Evolutionary conservation across 2,888 invertebrate genomes (phyloP).

Genomic region (Liodrosophila aerea): DNA sequence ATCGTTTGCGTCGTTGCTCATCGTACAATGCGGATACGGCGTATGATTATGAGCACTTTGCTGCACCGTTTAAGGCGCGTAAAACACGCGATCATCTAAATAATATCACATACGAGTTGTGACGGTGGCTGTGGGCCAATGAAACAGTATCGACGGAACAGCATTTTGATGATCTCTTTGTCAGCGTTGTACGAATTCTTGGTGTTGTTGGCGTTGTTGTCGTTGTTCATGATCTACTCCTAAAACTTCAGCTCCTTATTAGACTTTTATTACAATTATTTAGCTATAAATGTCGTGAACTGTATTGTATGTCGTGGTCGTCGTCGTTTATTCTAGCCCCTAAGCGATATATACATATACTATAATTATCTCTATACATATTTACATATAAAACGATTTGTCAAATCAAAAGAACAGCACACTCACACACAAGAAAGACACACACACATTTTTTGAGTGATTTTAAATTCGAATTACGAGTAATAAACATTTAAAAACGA

Average conservation of each 20-base stretch:
- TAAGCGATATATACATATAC: constrained; percentile 23
- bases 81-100: constrained; percentile 82
- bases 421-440: too few species aligned
- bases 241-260: constrained; percentile 56
- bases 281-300: constrained; percentile 64
- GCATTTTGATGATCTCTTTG: constrained; percentile 74
- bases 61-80: constrained; percentile 79
- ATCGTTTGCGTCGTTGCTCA: constrained; percentile 74
- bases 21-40: constrained; percentile 77
- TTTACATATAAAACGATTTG: constrained; percentile 8
- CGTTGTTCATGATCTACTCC: constrained; percentile 52
- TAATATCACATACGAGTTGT: constrained; percentile 82
- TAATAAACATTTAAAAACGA: constrained; percentile 39
- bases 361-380: not conserved
- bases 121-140: constrained; percentile 76
- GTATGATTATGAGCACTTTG: constrained; percentile 79
- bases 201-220: constrained; percentile 39
- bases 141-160: too few species aligned
- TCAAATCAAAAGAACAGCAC: constrained; percentile 58
- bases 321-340: constrained; percentile 45
- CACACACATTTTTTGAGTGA: constrained; percentile 63
- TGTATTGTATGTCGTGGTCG: constrained; percentile 56
- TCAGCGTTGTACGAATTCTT: constrained; percentile 61
- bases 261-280: constrained; percentile 69
- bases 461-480: constrained; percentile 61